Conservation (phyloP, 2,797 vertebrate genomes). For the Luscinia luscinia region DNA sequence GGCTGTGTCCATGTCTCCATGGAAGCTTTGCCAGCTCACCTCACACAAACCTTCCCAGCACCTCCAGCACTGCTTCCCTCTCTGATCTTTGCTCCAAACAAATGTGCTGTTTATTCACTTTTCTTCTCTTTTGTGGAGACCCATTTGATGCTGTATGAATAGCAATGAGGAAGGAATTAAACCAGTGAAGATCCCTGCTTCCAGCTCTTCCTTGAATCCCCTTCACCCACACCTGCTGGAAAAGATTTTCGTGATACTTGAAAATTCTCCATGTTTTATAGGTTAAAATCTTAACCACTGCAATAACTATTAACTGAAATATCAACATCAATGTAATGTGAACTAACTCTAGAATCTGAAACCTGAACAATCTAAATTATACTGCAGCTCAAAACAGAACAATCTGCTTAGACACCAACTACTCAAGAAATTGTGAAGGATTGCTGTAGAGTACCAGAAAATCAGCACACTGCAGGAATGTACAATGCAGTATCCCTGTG, state of each 20-base stretch:
- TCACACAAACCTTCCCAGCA: slow-evolving; percentile 56
- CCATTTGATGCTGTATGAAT: slow-evolving; percentile 33
- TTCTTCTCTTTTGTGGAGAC: not conserved
- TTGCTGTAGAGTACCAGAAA: not conserved
- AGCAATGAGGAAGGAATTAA: slow-evolving; percentile 13
- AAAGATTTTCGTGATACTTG: not conserved
- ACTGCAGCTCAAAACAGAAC: not conserved
- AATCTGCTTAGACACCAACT: not conserved
- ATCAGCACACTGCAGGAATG: not conserved
- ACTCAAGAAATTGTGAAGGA: not conserved
- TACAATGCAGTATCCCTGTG: not conserved
- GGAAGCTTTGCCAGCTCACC: slow-evolving; percentile 66
- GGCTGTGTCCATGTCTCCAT: slow-evolving; percentile 70
- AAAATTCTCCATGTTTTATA: not conserved
- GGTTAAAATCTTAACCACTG: not conserved
- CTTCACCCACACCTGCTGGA: not conserved
- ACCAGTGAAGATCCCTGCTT: not conserved
- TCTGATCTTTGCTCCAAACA: slow-evolving; percentile 63
- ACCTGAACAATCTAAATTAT: not conserved
- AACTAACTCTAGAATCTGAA: not conserved
- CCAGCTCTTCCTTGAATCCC: not conserved
- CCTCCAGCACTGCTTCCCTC: not conserved
- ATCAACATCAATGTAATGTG: not conserved
- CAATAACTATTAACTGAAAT: not conserved
- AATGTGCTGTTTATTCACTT: slow-evolving; percentile 48